Conservation (phyloP, 2,797 vertebrate species). For the Manis crassicaudata region DNA sequence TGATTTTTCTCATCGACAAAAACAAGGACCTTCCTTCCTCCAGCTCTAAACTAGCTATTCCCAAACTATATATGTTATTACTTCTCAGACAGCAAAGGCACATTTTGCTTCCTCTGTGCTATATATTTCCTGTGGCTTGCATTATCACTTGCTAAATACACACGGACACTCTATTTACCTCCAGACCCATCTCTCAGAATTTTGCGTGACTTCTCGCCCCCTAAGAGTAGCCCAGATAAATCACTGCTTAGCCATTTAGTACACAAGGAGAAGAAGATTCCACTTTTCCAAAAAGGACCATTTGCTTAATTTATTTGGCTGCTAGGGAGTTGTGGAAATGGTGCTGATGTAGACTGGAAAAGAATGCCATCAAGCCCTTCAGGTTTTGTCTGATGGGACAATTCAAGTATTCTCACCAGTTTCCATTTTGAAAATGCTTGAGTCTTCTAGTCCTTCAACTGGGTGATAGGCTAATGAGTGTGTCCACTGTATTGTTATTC, state of each 20-base stretch:
- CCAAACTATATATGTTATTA: conserved; percentile 61
- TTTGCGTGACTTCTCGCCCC: conserved; percentile 37
- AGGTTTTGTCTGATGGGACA: conserved; percentile 31
- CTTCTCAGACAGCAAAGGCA: conserved; percentile 15
- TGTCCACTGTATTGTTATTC: background rate
- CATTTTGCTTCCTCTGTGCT: background rate
- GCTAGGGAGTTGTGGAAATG: conserved; percentile 59
- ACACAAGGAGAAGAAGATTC: conserved; percentile 47
- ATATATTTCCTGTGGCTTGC: conserved; percentile 56
- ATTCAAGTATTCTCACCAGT: conserved; percentile 2
- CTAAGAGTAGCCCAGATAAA: conserved; percentile 60
- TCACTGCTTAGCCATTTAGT: conserved; percentile 35
- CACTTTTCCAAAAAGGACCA: conserved; percentile 59
- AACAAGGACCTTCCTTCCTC: conserved; percentile 48
- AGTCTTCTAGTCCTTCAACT: background rate
- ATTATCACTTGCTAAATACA: conserved; percentile 53
- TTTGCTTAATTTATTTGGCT: conserved; percentile 61
- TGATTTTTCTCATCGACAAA: conserved; percentile 56
- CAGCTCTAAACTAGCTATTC: conserved; percentile 61
- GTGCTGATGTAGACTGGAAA: conserved; percentile 24
- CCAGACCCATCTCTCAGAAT: conserved; percentile 44
- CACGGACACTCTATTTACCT: conserved; percentile 25
- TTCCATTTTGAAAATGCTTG: conserved; percentile 8
- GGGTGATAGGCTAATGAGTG: background rate
- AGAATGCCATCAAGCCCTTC: background rate